Evolutionary conservation across 2,797 vertebrate genomes (phyloP).

Genomic region (Scleropages formosus): DNA sequence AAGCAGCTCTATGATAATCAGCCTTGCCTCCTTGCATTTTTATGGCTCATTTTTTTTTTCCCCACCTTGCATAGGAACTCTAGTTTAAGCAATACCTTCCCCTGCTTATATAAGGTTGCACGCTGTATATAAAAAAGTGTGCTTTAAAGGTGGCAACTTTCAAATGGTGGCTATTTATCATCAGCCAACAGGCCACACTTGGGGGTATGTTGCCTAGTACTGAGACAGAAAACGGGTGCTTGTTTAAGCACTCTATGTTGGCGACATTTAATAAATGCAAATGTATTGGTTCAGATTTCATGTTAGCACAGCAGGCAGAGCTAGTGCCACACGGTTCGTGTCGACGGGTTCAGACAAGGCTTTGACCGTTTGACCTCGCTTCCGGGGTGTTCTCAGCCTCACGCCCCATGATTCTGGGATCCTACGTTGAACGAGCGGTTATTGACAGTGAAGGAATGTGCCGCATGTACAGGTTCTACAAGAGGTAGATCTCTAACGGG

Average conservation of each 20-base stretch:
- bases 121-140: conserved; percentile 14
- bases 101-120: not conserved
- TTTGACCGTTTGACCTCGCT: too few relatives aligned
- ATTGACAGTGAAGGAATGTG: too few relatives aligned
- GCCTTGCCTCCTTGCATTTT: conserved; percentile 17
- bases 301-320: too few relatives aligned
- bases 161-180: conserved; percentile 5
- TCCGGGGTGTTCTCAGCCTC: too few relatives aligned
- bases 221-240: not conserved
- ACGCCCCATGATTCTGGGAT: too few relatives aligned
- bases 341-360: too few relatives aligned
- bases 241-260: not conserved
- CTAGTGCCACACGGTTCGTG: too few relatives aligned
- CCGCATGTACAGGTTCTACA: not conserved
- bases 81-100: conserved; percentile 3
- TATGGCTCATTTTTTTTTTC: conserved; percentile 2
- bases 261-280: not conserved
- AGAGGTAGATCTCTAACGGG: not conserved
- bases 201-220: conserved; percentile 5
- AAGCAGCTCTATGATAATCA: conserved; percentile 14
- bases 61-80: conserved; percentile 1
- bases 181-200: not conserved
- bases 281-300: too few relatives aligned
- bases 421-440: too few relatives aligned
- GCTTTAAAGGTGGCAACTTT: conserved; percentile 1